These are phyloP conservation scores for Atherix ibis DNA, from an alignment of 2,888 invertebrate genomes.

Conservation along the genomic window DNA sequence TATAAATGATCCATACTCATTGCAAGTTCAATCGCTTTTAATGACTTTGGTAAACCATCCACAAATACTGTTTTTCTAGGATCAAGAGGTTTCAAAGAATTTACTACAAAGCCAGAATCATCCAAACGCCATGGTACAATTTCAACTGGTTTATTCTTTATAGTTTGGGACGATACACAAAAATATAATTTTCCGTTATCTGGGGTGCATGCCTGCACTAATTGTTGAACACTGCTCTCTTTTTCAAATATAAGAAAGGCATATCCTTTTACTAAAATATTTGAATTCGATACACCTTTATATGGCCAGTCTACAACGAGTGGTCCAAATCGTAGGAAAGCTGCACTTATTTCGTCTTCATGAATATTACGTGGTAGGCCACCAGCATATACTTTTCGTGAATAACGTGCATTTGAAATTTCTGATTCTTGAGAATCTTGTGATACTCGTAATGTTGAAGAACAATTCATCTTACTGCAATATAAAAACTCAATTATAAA, in stretches of 20 bases:
- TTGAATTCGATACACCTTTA: conserved; percentile 98
- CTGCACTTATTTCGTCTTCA: conserved; percentile 96
- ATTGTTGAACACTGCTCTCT: conserved; percentile 89
- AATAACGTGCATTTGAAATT: conserved; percentile 63
- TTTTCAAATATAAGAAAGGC: conserved; percentile 88
- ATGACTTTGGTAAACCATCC: conserved; percentile 95
- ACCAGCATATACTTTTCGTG: conserved; percentile 95
- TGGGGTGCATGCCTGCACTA: conserved; percentile 94
- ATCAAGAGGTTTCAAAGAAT: conserved; percentile 93
- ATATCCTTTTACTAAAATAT: conserved; percentile 97
- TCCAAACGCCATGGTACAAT: conserved; percentile 94
- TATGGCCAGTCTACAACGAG: conserved; percentile 99
- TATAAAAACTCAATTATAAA: too few relatives aligned
- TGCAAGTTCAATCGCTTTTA: conserved; percentile 94
- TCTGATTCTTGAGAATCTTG: conserved; percentile 77
- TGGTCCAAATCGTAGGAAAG: conserved; percentile 93
- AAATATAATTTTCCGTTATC: conserved; percentile 96
- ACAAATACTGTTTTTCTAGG: conserved; percentile 98
- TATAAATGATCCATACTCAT: conserved; percentile 98
- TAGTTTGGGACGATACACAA: conserved; percentile 96
- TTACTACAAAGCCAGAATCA: conserved; percentile 94
- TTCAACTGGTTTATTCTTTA: conserved; percentile 98
- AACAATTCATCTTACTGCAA: too few relatives aligned
- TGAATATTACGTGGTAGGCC: conserved; percentile 97
- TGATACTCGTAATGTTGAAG: conserved; percentile 71